Conservation (phyloP, 2,113 vertebrate genomes). For the Pyrgilauda ruficollis region DNA sequence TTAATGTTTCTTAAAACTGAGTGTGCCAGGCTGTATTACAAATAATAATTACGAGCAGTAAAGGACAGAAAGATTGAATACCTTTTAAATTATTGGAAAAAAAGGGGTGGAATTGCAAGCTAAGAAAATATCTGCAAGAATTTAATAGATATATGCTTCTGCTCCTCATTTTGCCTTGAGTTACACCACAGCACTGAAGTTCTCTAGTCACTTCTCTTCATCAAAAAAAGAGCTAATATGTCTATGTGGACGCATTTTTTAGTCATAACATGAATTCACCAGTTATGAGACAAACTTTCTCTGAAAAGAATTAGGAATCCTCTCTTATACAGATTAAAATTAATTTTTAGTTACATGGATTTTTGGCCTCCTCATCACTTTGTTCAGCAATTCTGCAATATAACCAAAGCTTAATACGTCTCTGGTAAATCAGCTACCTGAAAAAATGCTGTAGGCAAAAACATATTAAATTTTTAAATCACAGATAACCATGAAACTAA, state of each 20-base stretch:
- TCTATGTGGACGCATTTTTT: not conserved
- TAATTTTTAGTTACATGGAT: not conserved
- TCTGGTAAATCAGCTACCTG: not conserved
- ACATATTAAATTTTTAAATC: not conserved
- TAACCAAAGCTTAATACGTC: not conserved
- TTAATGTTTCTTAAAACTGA: not conserved
- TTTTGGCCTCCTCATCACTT: not conserved
- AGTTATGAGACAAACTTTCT: not conserved
- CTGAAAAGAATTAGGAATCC: not conserved
- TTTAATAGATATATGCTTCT: not conserved
- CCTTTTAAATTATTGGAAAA: not conserved
- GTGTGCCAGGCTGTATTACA: not conserved
- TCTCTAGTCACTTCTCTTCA: not conserved
- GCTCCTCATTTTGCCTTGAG: not conserved
- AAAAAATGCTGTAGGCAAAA: not conserved
- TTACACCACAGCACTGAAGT: not conserved
- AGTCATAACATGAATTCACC: not conserved
- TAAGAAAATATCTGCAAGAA: not conserved
- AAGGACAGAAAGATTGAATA: not conserved
- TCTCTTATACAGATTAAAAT: not conserved
- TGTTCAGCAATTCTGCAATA: not conserved
- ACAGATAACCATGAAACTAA: not conserved
- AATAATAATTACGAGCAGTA: not conserved
- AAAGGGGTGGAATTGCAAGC: not conserved
- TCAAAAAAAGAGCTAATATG: not conserved